Evolutionary conservation across 2,113 vertebrate genomes (phyloP), one percentile per base, ranked within the genome.

Genomic region (Speoplatyrhinus poulsoni): DNA sequence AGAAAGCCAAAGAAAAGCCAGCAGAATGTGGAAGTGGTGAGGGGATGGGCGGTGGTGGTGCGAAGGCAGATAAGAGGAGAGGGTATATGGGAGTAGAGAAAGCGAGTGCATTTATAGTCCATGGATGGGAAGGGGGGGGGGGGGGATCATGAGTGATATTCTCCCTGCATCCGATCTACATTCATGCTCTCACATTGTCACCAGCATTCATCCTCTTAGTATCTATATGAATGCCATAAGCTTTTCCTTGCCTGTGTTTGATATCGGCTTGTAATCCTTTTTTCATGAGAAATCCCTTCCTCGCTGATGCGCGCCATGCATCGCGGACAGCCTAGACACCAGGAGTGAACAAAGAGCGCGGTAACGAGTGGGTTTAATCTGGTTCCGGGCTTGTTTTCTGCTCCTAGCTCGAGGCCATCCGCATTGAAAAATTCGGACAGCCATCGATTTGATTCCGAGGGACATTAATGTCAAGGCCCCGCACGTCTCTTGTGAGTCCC

Each of bases 401-500:
- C 79, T 85, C 75, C 80, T 84, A 73, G 86, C 89, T 92, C 84
- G 76, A 87, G 89, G 90, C 91, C 83, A 90, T 87, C 84, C 83
- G 83, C 87, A 82, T 67, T 73, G 85, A 87, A 79, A 26, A 79
- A 88, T 90, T 88, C 85, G 89, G 89, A 90, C 89, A 82, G 87
- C 82, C 90, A 90, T 92, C 88, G 89, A 92, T 92, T 92, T 90
- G 89, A 92, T 91, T 92, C 84, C 72, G 87, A 83, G 89, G 87
- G 88, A 92, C 91, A 91, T 92, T 92, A 92, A 89, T 86, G 89
- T 90, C 90, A 90, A 86, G 83, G 87, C 90, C 88, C 89, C 84
- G 77, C 81, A 79, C 79, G 61, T 87, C 87, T 86, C 88, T 76
- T 75, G 33, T 79, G 82, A 82, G 82, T 89, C 88, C 89, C 78